These are phyloP conservation scores for Anabacerthia variegaticeps DNA, from an alignment of 2,797 vertebrate genomes.

Conservation along the genomic window DNA sequence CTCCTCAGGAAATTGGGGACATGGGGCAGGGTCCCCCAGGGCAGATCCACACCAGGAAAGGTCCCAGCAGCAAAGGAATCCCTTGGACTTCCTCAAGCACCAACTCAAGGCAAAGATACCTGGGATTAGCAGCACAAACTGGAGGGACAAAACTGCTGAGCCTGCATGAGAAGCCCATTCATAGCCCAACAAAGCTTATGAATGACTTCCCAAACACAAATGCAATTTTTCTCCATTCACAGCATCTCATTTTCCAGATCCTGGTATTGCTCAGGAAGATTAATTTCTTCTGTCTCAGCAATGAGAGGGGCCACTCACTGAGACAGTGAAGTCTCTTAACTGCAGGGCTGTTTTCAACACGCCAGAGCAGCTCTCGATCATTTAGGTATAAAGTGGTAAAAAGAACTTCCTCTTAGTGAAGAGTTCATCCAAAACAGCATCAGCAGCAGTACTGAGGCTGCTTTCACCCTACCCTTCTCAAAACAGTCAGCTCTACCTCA, in stretches of 20 bases:
- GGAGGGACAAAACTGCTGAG: background rate
- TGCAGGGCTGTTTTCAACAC: background rate
- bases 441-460: rapidly evolving
- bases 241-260: rapidly evolving
- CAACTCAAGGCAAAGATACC: background rate
- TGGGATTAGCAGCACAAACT: rapidly evolving
- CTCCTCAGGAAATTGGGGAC: background rate
- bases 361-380: rapidly evolving
- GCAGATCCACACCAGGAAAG: background rate
- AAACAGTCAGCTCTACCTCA: background rate
- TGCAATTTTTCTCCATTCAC: rapidly evolving
- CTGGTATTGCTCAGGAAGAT: rapidly evolving
- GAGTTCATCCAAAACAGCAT: background rate
- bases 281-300: background rate
- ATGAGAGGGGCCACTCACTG: rapidly evolving
- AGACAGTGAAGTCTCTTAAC: background rate
- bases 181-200: rapidly evolving
- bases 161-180: background rate
- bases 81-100: background rate
- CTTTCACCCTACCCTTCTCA: background rate
- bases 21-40: background rate
- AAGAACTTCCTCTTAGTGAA: background rate
- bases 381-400: rapidly evolving
- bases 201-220: background rate
- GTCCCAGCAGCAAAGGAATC: rapidly evolving